Conservation (phyloP, 37 sponge, comb jelly and placozoan genomes). For the Beroe forskalii region DNA sequence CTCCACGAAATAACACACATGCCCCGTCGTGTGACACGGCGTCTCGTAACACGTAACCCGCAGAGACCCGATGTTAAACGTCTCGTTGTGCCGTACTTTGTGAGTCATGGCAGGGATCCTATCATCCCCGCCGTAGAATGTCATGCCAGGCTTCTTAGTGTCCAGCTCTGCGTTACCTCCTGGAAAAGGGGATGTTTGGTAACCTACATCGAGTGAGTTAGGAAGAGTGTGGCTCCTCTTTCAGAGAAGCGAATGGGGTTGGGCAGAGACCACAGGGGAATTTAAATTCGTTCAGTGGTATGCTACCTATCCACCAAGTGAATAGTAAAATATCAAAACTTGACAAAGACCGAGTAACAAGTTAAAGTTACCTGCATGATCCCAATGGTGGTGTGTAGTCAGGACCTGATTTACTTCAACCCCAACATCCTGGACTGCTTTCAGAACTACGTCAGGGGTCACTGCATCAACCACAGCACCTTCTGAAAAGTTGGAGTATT, state of each 20-base stretch:
- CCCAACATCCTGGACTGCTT: constrained; percentile 69
- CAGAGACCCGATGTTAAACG: constrained; percentile 83
- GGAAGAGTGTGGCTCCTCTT: no score
- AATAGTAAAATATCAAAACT: not conserved
- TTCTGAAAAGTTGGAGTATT: constrained; percentile 11
- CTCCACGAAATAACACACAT: constrained; percentile 92
- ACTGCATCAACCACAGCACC: constrained; percentile 92
- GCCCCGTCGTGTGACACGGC: constrained; percentile 97
- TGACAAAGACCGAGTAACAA: not conserved
- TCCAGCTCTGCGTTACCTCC: constrained; percentile 87
- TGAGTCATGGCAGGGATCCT: constrained; percentile 85
- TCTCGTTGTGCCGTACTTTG: constrained; percentile 73
- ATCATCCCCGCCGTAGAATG: constrained; percentile 92
- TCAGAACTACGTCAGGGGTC: constrained; percentile 77
- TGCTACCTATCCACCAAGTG: no score
- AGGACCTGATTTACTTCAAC: constrained; percentile 82
- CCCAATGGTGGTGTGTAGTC: constrained; percentile 98
- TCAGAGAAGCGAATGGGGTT: no score
- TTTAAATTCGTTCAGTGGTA: no score
- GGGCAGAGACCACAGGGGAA: no score
- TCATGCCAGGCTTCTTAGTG: constrained; percentile 73
- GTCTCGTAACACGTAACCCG: constrained; percentile 80
- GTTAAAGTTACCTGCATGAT: constrained; percentile 2
- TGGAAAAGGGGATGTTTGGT: no score
- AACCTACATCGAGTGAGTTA: no score